A percentile compares a stretch with the other conserved stretches of the same genome.
Conservation (phyloP, 2,797 vertebrate genomes). For the Spinus pinus region DNA sequence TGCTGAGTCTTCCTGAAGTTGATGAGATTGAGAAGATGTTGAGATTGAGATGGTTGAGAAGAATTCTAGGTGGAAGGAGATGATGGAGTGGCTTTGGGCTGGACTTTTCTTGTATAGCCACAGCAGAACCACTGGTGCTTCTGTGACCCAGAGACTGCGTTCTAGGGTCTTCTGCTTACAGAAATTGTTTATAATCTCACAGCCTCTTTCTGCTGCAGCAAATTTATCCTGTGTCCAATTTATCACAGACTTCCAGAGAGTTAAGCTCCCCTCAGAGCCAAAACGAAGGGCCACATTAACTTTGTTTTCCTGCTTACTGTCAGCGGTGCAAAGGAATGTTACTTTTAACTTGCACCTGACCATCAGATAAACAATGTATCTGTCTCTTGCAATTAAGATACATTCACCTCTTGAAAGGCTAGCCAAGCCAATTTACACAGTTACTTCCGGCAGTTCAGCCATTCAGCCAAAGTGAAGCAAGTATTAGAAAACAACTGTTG, state of each 20-base stretch:
- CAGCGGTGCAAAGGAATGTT: not conserved
- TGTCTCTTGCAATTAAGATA: not conserved
- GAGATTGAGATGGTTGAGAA: too few relatives aligned
- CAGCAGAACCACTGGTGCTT: too few relatives aligned
- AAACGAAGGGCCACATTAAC: not conserved
- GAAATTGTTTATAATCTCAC: not conserved
- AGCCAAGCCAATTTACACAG: accelerated
- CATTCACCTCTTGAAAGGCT: not conserved
- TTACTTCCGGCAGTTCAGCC: not conserved
- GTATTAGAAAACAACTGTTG: not conserved
- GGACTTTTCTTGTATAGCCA: too few relatives aligned
- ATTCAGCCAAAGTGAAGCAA: not conserved
- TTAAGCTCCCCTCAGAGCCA: not conserved
- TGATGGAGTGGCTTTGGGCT: too few relatives aligned
- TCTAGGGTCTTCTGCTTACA: too few relatives aligned
- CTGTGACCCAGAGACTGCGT: too few relatives aligned
- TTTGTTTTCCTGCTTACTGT: not conserved
- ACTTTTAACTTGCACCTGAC: not conserved
- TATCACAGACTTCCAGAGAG: not conserved
- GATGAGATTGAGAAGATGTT: too few relatives aligned
- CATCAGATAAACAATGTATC: not conserved
- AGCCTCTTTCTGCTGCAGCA: not conserved
- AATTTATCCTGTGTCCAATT: not conserved
- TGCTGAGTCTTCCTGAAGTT: too few relatives aligned
- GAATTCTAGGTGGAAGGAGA: too few relatives aligned